Percentiles rank a stretch among this genome's conserved stretches.
Conservation (phyloP, 2,888 invertebrate species). For the Platycnemis pennipes region DNA sequence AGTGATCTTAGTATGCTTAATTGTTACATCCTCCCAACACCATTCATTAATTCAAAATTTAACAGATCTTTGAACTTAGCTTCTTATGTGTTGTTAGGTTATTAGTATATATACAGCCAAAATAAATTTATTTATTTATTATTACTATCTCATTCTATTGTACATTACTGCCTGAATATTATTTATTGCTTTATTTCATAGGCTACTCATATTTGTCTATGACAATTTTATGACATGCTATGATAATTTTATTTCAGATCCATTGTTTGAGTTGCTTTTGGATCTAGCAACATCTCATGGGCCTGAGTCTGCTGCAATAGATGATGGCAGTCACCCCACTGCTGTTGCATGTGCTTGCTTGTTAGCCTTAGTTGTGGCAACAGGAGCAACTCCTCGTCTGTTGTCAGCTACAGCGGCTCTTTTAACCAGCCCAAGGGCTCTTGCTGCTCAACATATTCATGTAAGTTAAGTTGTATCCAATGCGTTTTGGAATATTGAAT, state of each 20-base stretch:
- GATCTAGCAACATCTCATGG: slow-evolving; percentile 89
- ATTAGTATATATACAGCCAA: no score
- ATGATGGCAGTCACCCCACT: slow-evolving; percentile 87
- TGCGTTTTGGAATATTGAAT: neutral
- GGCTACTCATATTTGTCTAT: no score
- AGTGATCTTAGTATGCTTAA: no score
- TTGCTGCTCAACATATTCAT: slow-evolving; percentile 90
- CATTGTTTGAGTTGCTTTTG: slow-evolving; percentile 90
- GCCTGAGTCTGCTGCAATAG: slow-evolving; percentile 82
- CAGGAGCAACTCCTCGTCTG: slow-evolving; percentile 95
- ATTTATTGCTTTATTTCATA: no score
- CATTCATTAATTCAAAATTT: no score
- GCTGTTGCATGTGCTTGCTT: slow-evolving; percentile 95
- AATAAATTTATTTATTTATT: no score
- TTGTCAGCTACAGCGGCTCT: slow-evolving; percentile 92
- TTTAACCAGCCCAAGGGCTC: slow-evolving; percentile 89
- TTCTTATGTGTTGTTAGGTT: no score
- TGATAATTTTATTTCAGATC: slow-evolving; percentile 84
- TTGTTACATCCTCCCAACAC: no score
- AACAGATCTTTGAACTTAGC: no score
- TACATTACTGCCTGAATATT: neutral
- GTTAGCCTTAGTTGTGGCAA: slow-evolving; percentile 93
- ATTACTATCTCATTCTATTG: neutral
- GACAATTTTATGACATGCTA: no score
- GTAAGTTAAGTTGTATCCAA: slow-evolving; percentile 78